Conservation (phyloP, 2,113 vertebrate species). For the Dicentrarchus labrax region DNA sequence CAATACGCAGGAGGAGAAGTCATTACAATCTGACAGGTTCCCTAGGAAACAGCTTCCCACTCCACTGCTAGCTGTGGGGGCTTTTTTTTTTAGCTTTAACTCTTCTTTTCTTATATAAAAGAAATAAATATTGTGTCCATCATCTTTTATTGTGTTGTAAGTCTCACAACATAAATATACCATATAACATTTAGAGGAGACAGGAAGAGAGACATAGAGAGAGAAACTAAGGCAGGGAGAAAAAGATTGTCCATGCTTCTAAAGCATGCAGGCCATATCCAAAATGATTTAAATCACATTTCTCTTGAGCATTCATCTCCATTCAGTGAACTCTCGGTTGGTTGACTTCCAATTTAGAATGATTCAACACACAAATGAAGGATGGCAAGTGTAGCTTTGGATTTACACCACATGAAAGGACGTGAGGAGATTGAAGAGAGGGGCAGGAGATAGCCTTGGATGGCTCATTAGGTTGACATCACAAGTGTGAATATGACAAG, state of each 20-base stretch:
- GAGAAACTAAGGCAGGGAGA: constrained; percentile 7
- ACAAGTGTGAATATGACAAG: background rate
- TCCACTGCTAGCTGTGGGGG: constrained; percentile 11
- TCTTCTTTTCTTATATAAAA: constrained; percentile 38
- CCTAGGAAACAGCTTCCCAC: constrained; percentile 70
- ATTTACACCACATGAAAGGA: constrained; percentile 28
- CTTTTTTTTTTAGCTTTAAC: constrained; percentile 28
- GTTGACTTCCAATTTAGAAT: constrained; percentile 61
- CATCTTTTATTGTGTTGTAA: background rate
- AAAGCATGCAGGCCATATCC: constrained; percentile 34
- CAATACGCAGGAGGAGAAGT: constrained; percentile 56
- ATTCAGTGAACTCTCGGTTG: constrained; percentile 37
- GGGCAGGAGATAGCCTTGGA: constrained; percentile 1
- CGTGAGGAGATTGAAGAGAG: background rate
- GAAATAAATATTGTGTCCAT: constrained; percentile 23
- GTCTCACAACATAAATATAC: constrained; percentile 11
- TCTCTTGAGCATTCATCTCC: constrained; percentile 46
- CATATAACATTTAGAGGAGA: constrained; percentile 10
- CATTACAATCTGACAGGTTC: constrained; percentile 62
- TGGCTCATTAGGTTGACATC: constrained; percentile 31
- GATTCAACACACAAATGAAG: constrained; percentile 58
- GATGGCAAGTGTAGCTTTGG: constrained; percentile 34
- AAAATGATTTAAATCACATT: constrained; percentile 58
- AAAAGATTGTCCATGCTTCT: constrained; percentile 25
- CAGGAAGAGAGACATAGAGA: background rate